Percentiles rank a stretch among this genome's conserved stretches.
phyloP scores from a whole-genome alignment of 37 sponge, comb jelly and placozoan species.

The Cliona cf. orientalis region DNA sequence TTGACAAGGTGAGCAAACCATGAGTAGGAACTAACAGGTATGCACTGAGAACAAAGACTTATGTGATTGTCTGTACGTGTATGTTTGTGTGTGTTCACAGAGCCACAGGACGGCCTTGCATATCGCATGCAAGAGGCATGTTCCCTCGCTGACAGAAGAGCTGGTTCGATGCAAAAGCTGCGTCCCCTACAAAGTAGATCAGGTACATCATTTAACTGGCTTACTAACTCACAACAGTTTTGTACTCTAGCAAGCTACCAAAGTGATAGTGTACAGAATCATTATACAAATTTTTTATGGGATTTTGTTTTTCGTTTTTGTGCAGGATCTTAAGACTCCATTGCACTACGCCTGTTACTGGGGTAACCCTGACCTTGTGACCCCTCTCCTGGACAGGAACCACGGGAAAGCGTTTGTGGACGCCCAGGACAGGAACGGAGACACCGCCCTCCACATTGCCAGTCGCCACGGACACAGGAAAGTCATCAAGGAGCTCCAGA shows the following conservation, averaged over 20 bases:
- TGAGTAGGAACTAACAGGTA: too few species aligned
- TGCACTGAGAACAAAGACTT: too few species aligned
- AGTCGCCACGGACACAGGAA: constrained; percentile 7
- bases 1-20: constrained; percentile 22
- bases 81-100: background rate
- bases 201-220: too few species aligned
- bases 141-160: background rate
- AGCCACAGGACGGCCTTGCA: background rate
- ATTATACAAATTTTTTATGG: background rate
- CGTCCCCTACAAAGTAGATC: background rate
- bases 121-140: constrained; percentile 3
- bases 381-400: constrained; percentile 35
- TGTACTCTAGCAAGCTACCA: too few species aligned
- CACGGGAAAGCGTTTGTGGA: background rate
- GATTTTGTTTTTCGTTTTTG: background rate
- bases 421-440: constrained; percentile 24
- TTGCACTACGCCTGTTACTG: constrained; percentile 53
- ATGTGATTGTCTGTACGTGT: too few species aligned
- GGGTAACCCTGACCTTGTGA: background rate
- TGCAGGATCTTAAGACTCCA: constrained; percentile 48
- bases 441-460: constrained; percentile 40
- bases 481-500: background rate
- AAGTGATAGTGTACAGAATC: background rate
- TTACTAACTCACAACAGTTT: too few species aligned
- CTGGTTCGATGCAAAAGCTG: constrained; percentile 12